Evolutionary conservation across 2,113 vertebrate species (phyloP).

Genomic region (Progne subis): DNA sequence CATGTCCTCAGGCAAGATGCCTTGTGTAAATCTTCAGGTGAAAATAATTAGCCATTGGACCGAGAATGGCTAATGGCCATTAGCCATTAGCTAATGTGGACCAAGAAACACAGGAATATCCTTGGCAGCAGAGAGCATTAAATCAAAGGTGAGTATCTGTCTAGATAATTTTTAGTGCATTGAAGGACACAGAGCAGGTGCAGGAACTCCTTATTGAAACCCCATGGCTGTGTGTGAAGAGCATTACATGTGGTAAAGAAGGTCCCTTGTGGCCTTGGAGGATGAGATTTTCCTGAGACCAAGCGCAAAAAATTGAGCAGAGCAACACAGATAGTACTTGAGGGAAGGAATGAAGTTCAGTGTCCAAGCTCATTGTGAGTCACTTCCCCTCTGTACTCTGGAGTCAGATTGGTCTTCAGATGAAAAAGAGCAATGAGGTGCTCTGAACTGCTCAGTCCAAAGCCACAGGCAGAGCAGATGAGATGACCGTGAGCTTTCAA

Average conservation of each 20-base stretch:
- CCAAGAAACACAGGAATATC: not conserved
- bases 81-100: no score
- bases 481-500: not conserved
- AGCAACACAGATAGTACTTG: not conserved
- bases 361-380: accelerated
- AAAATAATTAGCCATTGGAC: not conserved
- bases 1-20: not conserved
- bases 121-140: not conserved
- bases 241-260: not conserved
- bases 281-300: not conserved
- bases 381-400: not conserved
- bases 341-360: not conserved
- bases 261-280: not conserved
- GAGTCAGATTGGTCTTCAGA: not conserved
- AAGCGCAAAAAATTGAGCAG: not conserved
- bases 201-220: not conserved
- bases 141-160: not conserved
- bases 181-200: not conserved
- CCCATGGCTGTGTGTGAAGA: not conserved
- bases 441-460: not conserved
- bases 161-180: not conserved
- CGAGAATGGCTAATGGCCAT: no score
- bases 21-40: not conserved
- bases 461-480: not conserved
- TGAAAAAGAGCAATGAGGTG: not conserved